Evolutionary conservation across 2,113 vertebrate species (phyloP).

Genomic region (Pseudorectes ferrugineus): DNA sequence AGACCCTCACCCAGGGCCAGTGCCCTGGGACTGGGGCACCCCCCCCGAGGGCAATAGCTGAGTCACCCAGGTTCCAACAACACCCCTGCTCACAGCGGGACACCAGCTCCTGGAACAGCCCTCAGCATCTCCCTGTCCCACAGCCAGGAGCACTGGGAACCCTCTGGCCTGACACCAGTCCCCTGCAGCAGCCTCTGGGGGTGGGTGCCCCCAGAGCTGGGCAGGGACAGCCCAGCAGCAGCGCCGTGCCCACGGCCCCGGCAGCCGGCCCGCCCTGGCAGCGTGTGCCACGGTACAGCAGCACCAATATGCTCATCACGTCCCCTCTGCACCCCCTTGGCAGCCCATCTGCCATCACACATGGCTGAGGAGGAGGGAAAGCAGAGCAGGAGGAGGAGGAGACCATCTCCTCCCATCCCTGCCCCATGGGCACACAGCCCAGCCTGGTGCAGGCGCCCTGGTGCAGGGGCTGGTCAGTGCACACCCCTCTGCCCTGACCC

Average conservation of each 20-base stretch:
- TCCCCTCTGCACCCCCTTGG: background rate
- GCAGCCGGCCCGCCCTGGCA: fast-evolving
- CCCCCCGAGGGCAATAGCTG: too few relatives aligned
- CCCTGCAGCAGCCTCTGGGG: background rate
- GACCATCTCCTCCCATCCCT: fast-evolving
- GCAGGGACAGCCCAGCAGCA: background rate
- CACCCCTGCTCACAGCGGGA: fast-evolving
- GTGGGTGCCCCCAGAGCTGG: fast-evolving
- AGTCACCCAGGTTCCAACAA: fast-evolving
- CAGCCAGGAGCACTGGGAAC: background rate
- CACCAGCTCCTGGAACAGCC: background rate
- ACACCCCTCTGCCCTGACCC: fast-evolving
- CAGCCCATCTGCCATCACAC: background rate
- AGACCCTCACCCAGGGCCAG: background rate
- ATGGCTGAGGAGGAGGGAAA: background rate
- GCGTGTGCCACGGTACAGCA: fast-evolving
- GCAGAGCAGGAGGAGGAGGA: background rate
- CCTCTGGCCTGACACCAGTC: fast-evolving
- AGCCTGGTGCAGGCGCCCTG: background rate
- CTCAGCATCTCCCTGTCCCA: background rate
- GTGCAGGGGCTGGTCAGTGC: fast-evolving
- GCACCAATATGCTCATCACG: background rate
- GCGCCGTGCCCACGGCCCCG: fast-evolving
- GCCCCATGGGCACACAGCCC: fast-evolving
- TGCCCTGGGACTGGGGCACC: fast-evolving